These are phyloP conservation scores for Resseliella maxima DNA, from an alignment of 2,888 invertebrate species.

Conservation along the genomic window DNA sequence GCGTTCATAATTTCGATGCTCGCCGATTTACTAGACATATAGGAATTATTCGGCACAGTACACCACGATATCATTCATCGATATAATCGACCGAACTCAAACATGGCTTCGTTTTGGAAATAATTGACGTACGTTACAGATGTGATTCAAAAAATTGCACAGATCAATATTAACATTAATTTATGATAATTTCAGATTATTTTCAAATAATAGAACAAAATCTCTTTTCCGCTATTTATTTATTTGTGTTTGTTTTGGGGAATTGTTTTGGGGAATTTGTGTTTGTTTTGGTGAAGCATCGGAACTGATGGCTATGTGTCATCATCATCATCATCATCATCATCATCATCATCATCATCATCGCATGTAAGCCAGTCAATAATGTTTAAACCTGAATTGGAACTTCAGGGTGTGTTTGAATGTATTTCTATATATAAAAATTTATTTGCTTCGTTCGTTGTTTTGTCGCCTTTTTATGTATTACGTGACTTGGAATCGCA, in stretches of 20 bases:
- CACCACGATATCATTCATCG: background rate
- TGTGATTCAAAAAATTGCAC: background rate
- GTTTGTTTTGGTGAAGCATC: background rate
- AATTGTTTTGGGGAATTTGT: background rate
- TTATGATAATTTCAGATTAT: conserved; percentile 52
- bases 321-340: no score
- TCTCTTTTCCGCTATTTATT: conserved; percentile 25
- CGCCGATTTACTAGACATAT: background rate
- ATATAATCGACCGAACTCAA: background rate
- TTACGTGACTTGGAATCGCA: conserved; percentile 6
- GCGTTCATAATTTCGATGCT: background rate
- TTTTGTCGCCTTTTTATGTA: conserved; percentile 28
- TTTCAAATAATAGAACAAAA: conserved; percentile 42
- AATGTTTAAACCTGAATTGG: background rate
- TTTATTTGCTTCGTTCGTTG: background rate
- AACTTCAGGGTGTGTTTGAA: no score
- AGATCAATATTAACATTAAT: conserved; percentile 43
- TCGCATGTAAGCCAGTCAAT: background rate
- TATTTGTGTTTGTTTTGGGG: conserved; percentile 20
- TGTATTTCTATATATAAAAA: no score
- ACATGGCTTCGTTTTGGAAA: background rate
- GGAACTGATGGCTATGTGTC: no score
- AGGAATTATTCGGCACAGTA: background rate
- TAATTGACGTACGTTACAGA: no score
- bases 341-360: no score